phyloP scores from a whole-genome alignment of 2,113 vertebrate genomes.

The Percopsis transmontana region DNA sequence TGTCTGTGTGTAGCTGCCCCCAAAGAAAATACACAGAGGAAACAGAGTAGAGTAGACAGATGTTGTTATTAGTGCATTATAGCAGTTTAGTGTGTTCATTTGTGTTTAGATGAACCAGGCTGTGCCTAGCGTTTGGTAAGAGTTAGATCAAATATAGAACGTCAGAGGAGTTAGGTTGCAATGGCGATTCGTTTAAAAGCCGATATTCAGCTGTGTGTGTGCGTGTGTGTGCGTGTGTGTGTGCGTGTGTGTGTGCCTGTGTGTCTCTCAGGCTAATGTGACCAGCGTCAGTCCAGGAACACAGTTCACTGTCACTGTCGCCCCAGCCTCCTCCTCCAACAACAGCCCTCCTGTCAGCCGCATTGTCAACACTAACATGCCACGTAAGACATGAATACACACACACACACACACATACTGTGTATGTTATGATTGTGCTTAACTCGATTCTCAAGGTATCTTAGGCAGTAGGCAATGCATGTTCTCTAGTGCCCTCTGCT shows the following conservation, averaged over 20 bases:
- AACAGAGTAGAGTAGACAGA: no score
- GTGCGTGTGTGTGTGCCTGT: not conserved
- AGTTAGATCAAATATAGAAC: no score
- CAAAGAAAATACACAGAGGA: not conserved
- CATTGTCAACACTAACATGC: conserved; percentile 82
- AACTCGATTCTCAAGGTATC: not conserved
- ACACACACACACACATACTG: not conserved
- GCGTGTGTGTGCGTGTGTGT: conserved; percentile 1
- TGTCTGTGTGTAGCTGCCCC: not conserved
- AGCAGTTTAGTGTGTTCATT: not conserved
- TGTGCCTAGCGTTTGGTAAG: no score
- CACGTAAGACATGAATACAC: conserved; percentile 78
- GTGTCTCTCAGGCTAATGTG: conserved; percentile 80
- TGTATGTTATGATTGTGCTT: no score
- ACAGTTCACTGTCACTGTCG: conserved; percentile 80
- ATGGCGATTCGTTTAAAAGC: no score
- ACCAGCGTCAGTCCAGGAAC: conserved; percentile 78
- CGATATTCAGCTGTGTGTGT: not conserved
- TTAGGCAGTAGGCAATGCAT: not conserved
- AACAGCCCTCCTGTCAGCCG: conserved; percentile 87
- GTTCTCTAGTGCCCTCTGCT: conserved; percentile 37
- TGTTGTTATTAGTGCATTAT: no score
- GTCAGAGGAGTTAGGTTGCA: no score
- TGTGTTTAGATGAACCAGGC: not conserved
- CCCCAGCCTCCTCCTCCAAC: conserved; percentile 83